Base-by-base conservation (phyloP, 2,888 invertebrate species). In the Eupithecia subfuscata region DNA sequence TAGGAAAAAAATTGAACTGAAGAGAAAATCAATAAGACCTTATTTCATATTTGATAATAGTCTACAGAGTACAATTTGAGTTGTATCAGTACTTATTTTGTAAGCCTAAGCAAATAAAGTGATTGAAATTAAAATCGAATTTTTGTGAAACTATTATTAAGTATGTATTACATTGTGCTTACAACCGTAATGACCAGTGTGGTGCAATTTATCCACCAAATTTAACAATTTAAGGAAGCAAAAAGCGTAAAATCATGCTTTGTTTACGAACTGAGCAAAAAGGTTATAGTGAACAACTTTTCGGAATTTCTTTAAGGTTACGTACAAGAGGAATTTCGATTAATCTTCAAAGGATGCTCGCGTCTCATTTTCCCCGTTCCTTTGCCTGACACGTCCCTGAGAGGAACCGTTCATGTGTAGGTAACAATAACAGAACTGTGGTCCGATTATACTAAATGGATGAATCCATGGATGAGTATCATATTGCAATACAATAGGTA, bases 341-440 rank as follows among this genome's bases (percentile, higher is more conserved):
- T 22, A 25, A 60, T 25, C 1, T 22, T 60, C 60, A 60, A 25
- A 60, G 60, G 60, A 60, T 60, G 25, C 25, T 60, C 3, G 12
- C 22, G 25, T 60, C 25, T 67, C 65, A 67, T 67, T 67, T 37
- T n/a, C 37, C 37, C 64, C 64, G 34, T 64, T n/a, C n/a, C 37
- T 40, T 67, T 73, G 60, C 73, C 73, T 70, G 72, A 70, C 70
- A 73, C 72, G 70, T 75, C 45, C 40, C 73, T 48, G 65, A 40
- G 69, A 67, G 43, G 45, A 70, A 67, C 45, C 40, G 43, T 65
- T 16, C 63, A 40, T 64, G 60, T 67, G 65, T 40, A 70, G 25
- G 16, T 48, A 56, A 37, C 70, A 76, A 74, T 67, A 68, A 60
- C 72, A 60, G 68, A 64, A 64, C 68, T 25, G 22, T 12, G 25